These are phyloP conservation scores for Melipona quadrifasciata DNA, from an alignment of 1,140 invertebrate genomes.

Conservation along the genomic window DNA sequence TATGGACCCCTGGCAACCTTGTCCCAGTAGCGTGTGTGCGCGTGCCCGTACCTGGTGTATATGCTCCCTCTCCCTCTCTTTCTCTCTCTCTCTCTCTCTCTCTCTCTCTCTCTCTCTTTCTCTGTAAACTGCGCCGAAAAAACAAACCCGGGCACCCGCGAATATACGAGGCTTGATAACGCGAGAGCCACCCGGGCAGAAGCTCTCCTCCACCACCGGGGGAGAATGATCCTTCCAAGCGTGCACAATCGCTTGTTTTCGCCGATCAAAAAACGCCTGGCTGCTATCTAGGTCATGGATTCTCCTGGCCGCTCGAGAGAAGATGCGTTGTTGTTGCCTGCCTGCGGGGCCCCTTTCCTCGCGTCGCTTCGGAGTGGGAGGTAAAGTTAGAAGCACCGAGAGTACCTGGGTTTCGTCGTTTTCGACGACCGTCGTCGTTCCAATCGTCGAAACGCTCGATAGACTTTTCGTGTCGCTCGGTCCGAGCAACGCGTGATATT, in stretches of 20 bases:
- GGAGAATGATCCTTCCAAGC: conserved; percentile 45
- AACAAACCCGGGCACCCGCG: neutral
- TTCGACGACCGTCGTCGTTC: neutral
- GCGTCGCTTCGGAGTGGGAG: neutral
- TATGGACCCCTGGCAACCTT: conserved; percentile 80
- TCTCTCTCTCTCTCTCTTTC: conserved; percentile 44
- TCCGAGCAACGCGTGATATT: neutral
- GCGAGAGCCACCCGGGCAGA: neutral
- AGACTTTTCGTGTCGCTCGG: too few species aligned
- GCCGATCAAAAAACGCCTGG: conserved; percentile 47
- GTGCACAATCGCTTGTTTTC: conserved; percentile 36
- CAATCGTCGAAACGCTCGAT: too few species aligned
- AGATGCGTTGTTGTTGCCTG: conserved; percentile 45
- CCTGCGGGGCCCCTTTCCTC: neutral
- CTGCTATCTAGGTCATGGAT: conserved; percentile 65
- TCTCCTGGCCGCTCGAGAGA: conserved; percentile 49
- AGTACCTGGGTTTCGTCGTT: neutral
- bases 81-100: conserved; percentile 37
- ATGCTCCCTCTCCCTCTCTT: conserved; percentile 48
- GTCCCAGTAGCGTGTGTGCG: conserved; percentile 76
- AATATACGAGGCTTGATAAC: conserved; percentile 36
- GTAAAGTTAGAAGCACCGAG: neutral
- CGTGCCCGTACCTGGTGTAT: neutral
- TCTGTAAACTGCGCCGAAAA: neutral
- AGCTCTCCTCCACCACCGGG: conserved; percentile 7